Percentiles rank a stretch among this genome's conserved stretches.
These are phyloP conservation scores for Ennomos erosarius DNA, from an alignment of 2,888 invertebrate genomes.

Conservation along the genomic window DNA sequence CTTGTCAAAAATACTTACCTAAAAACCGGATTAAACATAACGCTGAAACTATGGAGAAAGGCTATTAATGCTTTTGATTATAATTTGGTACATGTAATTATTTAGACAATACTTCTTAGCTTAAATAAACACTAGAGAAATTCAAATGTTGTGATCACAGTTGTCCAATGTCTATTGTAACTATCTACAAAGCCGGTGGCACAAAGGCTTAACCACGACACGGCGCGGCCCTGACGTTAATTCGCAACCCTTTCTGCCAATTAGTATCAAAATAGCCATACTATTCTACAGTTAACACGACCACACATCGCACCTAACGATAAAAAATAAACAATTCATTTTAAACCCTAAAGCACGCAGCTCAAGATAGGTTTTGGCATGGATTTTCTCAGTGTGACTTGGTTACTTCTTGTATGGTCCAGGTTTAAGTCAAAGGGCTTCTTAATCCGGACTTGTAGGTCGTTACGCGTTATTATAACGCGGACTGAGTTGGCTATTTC, in stretches of 20 bases:
- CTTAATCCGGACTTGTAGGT: conserved; percentile 86
- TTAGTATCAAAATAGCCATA: conserved; percentile 84
- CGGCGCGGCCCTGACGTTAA: conserved; percentile 79
- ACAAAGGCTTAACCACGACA: conserved; percentile 66
- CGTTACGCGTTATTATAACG: conserved; percentile 86
- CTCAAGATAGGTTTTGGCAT: conserved; percentile 50
- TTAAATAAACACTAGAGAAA: not conserved
- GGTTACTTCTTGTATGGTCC: conserved; percentile 66
- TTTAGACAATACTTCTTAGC: too few relatives aligned
- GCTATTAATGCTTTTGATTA: too few relatives aligned
- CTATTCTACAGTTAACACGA: conserved; percentile 77
- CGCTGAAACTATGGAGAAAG: too few relatives aligned
- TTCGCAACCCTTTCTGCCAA: conserved; percentile 85
- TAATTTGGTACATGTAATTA: too few relatives aligned
- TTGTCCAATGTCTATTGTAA: conserved; percentile 29
- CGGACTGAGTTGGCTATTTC: conserved; percentile 78
- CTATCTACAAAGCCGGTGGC: conserved; percentile 51
- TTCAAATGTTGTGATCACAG: conserved; percentile 19
- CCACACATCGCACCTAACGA: conserved; percentile 73
- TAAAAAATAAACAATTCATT: conserved; percentile 42
- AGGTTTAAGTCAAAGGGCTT: conserved; percentile 85
- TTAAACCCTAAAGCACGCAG: conserved; percentile 44
- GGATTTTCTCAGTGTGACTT: conserved; percentile 48
- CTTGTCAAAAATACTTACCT: too few relatives aligned
- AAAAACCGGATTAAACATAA: too few relatives aligned